Base-by-base conservation (phyloP, 2,113 vertebrate genomes). In the Arothron firmamentum region DNA sequence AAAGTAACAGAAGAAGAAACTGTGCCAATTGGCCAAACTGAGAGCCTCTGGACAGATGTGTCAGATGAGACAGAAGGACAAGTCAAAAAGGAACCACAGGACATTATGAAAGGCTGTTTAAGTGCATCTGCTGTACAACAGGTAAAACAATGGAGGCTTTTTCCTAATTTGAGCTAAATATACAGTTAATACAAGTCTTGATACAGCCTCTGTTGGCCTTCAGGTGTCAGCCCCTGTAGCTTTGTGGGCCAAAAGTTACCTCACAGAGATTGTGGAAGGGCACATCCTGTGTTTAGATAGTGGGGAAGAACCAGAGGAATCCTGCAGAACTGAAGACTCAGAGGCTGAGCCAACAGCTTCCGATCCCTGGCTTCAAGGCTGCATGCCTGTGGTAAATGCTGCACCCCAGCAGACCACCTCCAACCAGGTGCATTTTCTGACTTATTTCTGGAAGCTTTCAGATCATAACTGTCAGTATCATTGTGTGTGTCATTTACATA, bases 311-410 rank as follows among this genome's bases (percentile, higher is more conserved):
- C 64, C 60, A 0, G 69, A 67, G 0, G 62, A 51, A n/a, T 59
- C 43, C 11, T 43, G 52, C 5, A 75, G 72, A 88, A 81, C 77
- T 3, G 90, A 93, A 68, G 91, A 93, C 0, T 72, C 86, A n/a
- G 92, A 93, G 59, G 93, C 94, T 1, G 0, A 34, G 14, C 67
- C 87, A 0, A 34, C 79, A 1, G 0, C 13, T 1, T 55, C 47
- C 0, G 93, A 95, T 50, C 61, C 85, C n/a, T 94, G 93, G 91
- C 87, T 91, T 0, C 79, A 83, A 69, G 91, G 93, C 19, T 88
- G 81, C 0, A 80, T 92, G 2, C 81, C 90, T 0, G 34, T 34
- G 47, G n/a, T 25, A 1, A 5, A 34, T 2, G 6, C 8, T 9
- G 21, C 21, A 0, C 65, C 68, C 38, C 38, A 54, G 48, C 28